Conservation (phyloP, 2,113 vertebrate species). For the Platysteira castanea region DNA sequence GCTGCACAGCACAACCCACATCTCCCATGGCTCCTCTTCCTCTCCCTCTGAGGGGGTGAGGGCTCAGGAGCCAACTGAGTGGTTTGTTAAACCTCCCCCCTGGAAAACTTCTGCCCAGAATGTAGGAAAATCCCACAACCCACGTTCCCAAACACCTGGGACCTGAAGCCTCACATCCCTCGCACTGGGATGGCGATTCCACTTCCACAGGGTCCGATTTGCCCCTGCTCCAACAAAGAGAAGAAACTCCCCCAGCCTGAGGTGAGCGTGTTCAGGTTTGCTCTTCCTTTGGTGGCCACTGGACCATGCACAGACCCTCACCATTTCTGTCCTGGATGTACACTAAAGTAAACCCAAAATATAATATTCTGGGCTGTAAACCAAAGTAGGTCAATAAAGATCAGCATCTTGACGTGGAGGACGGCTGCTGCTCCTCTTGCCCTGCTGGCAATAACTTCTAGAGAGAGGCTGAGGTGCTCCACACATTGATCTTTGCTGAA, state of each 20-base stretch:
- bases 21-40: neutral
- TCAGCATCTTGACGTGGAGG: neutral
- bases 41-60: neutral
- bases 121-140: neutral
- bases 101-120: neutral
- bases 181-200: fast-evolving
- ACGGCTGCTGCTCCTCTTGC: neutral
- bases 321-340: neutral
- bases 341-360: neutral
- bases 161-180: neutral
- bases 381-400: neutral
- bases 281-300: neutral
- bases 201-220: neutral
- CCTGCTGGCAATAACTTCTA: neutral
- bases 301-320: fast-evolving
- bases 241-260: neutral
- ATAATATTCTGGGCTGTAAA: neutral
- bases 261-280: fast-evolving
- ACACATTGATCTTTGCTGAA: neutral
- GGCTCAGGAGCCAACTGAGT: neutral
- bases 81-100: neutral
- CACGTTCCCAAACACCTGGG: neutral
- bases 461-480: neutral
- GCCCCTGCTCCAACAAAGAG: neutral
- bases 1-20: fast-evolving